Base-by-base conservation (phyloP, 2,797 vertebrate species). In the Eospalax fontanierii region DNA sequence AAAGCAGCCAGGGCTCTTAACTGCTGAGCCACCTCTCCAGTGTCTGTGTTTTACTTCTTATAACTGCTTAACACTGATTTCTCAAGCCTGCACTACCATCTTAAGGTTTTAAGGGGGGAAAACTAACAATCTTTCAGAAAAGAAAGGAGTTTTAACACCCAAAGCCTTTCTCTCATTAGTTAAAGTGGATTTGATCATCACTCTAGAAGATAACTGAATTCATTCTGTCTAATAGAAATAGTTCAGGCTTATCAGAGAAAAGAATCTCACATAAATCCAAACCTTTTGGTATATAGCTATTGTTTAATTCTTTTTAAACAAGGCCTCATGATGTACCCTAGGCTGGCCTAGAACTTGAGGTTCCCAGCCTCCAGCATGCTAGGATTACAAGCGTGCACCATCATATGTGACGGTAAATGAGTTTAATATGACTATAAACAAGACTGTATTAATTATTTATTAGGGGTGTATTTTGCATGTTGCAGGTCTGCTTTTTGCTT, bases 111-210 rank as follows among this genome's bases (percentile, higher is more conserved):
- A 65, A 73, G n/a, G n/a, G 8, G 9, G 68, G 70, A 93, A 74
- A 94, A 66, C 61, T 87, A 43, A n/a, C n/a, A 89, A 85, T 16
- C 50, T 83, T 94, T 85, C 91, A 59, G 61, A 43, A 88, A 84
- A 59, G 66, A 90, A 74, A 80, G 83, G 63, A 96, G 33, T 54
- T 87, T 93, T 73, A 91, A 57, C 4, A 21, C 43, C 2, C 26
- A 87, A 86, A 89, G 65, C 18, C 18, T 81, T 16, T 70, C 46
- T 38, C n/a, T 76, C 38, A 93, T 57, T 38, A 59, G 30, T 4
- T 38, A 85, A 88, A 57, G 8, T 46, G 30, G 43, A 65, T 59
- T 16, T 88, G 38, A 92, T 26, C 28, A 26, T 46, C 24, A 30
- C 19, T 28, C 43, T 66, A 80, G 33, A 83, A 93, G 61, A 40